Evolutionary conservation across 2,797 vertebrate genomes (phyloP).

Genomic region (Peromyscus nudipes): DNA sequence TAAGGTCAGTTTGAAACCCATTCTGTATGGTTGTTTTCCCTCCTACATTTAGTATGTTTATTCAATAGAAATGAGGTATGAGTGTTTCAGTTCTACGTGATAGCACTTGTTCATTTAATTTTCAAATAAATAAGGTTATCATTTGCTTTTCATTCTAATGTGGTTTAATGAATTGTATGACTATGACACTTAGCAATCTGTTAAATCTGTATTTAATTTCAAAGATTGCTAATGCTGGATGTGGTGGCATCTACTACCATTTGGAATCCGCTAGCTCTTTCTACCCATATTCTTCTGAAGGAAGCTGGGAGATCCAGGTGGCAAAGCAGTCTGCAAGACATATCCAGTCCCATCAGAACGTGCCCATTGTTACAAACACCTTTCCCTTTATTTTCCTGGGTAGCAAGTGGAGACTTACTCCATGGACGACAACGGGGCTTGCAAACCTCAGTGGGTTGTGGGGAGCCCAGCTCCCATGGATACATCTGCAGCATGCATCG

Average conservation of each 20-base stretch:
- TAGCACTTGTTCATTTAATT: conserved; percentile 21
- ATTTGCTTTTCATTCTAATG: conserved; percentile 59
- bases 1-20: conserved; percentile 4
- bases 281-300: neutral
- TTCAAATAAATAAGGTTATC: conserved; percentile 23
- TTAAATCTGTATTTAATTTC: conserved; percentile 42
- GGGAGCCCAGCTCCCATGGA: neutral
- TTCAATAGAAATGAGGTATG: conserved; percentile 51
- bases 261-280: neutral
- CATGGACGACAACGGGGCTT: neutral
- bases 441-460: too few relatives aligned
- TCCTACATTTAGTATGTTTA: neutral
- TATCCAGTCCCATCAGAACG: neutral
- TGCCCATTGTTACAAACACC: neutral
- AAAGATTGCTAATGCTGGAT: neutral
- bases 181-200: conserved; percentile 53
- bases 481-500: neutral
- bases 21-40: neutral
- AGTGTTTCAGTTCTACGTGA: conserved; percentile 13
- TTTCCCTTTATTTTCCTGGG: conserved; percentile 9
- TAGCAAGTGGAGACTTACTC: neutral
- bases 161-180: conserved; percentile 33
- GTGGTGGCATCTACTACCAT: conserved; percentile 60
- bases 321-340: conserved; percentile 70
- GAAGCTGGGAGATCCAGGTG: conserved; percentile 55